Base-by-base conservation (phyloP, 2,797 vertebrate species). In the Pangasius larnaudii region DNA sequence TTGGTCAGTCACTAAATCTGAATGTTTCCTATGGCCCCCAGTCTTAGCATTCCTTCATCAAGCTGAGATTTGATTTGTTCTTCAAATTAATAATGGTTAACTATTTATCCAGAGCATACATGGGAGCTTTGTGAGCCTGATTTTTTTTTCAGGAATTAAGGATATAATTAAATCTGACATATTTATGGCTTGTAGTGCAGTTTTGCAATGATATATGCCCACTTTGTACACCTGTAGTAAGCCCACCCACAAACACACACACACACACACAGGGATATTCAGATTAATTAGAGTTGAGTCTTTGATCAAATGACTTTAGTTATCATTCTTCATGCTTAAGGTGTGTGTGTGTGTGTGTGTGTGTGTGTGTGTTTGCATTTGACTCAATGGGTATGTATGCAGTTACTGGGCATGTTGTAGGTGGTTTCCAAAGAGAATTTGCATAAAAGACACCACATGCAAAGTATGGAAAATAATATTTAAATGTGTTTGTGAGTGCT, bases 71-170 rank as follows among this genome's bases (percentile, higher is more conserved):
- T 83, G 42, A 80, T 58, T 27, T 39, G 79, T 61, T 85, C 51
- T 90, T 75, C 56, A 75, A 18, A 63, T 80, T 65, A 69, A 56
- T n/a, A n/a, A 85, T 83, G n/a, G 33, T 87, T 79, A 87, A 89
- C 80, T 89, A 80, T 90, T 90, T 87, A 86, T 84, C 13, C 65
- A 87, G 69, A 81, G 61, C 85, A 89, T 88, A 87, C 88, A 89
- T 65, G 33, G 75, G 56, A 85, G 39, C 87, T 89, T 84, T 86
- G 59, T 87, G 51, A 83, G 69, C 42, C 75, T 69, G 82, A 89
- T 87, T 89, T 42, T 71, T 42, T n/a, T 75, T 77, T 30, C 10
- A 77, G 53, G 53, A 80, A 88, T 87, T 82, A 83, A 33, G 56
- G 77, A 85, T 79, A 87, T 87, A 88, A 91, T 87, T 78, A 88